Evolutionary conservation across 1,140 invertebrate species (phyloP).

Genomic region (Drosophila mayri): DNA sequence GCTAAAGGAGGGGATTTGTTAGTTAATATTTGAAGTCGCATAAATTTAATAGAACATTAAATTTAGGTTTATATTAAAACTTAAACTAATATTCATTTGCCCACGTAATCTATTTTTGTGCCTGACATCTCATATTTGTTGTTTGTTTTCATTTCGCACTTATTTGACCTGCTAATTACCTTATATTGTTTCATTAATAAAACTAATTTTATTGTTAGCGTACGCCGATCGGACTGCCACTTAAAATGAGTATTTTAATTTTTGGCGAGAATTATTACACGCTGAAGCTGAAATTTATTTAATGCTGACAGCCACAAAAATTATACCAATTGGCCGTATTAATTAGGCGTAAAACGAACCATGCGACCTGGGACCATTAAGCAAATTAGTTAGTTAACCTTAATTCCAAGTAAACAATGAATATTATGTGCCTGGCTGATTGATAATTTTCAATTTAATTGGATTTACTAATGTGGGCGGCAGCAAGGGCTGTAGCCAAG

Average conservation of each 20-base stretch:
- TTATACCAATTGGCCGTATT: conserved; percentile 68
- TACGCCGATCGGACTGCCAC: conserved; percentile 4
- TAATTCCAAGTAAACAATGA: conserved; percentile 28
- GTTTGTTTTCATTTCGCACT: background rate
- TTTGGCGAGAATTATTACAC: conserved; percentile 34
- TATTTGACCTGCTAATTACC: conserved; percentile 27
- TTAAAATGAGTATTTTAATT: conserved; percentile 36
- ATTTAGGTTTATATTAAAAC: background rate
- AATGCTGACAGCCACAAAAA: conserved; percentile 71
- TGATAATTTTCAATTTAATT: conserved; percentile 46
- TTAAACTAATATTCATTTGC: background rate
- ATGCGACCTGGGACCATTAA: conserved; percentile 43
- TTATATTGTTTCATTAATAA: conserved; percentile 5
- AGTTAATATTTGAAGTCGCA: background rate
- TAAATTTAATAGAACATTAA: too few species aligned
- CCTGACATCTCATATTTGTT: background rate
- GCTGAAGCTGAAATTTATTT: conserved; percentile 52
- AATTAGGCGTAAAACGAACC: conserved; percentile 62
- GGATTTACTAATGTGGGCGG: conserved; percentile 2
- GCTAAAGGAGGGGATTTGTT: background rate
- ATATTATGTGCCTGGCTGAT: conserved; percentile 42
- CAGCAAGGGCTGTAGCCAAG: background rate
- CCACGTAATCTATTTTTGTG: background rate
- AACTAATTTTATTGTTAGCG: background rate
- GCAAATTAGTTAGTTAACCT: conserved; percentile 54